Conservation (phyloP, 2,113 vertebrate genomes). For the Octodon degus region DNA sequence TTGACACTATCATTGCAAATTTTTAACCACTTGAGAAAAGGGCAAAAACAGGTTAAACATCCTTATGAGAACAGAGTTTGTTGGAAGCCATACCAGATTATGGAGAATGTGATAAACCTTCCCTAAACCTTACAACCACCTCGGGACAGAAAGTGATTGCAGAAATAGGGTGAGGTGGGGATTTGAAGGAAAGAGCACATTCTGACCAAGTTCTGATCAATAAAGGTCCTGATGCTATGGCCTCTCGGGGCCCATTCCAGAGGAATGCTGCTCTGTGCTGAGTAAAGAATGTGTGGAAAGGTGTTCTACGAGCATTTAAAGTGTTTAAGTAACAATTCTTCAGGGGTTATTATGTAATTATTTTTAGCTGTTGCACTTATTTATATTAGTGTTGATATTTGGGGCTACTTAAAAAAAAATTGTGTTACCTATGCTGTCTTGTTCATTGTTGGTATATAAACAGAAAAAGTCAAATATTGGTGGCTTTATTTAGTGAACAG, state of each 20-base stretch:
- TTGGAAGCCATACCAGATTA: not conserved
- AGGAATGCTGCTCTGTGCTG: not conserved
- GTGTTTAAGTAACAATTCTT: not conserved
- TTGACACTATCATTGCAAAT: not conserved
- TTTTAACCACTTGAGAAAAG: not conserved
- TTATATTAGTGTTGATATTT: slow-evolving; percentile 28
- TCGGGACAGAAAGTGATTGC: not conserved
- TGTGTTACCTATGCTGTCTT: slow-evolving; percentile 26
- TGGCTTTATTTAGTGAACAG: not conserved
- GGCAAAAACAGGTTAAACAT: not conserved
- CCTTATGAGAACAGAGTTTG: not conserved
- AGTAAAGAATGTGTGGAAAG: not conserved
- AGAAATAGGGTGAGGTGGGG: not conserved
- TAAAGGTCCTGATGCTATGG: fast-evolving
- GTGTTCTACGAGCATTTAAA: not conserved
- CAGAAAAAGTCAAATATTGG: not conserved
- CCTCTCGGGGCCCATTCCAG: slow-evolving; percentile 11
- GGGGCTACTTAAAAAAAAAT: not conserved
- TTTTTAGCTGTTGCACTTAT: slow-evolving; percentile 50
- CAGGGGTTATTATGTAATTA: not conserved
- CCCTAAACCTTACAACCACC: not conserved
- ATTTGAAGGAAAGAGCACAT: not conserved
- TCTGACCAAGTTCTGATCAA: not conserved
- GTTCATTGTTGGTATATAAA: not conserved
- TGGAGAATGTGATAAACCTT: not conserved